Conservation (phyloP, 1,140 invertebrate genomes). For the Zaprionus taronus region DNA sequence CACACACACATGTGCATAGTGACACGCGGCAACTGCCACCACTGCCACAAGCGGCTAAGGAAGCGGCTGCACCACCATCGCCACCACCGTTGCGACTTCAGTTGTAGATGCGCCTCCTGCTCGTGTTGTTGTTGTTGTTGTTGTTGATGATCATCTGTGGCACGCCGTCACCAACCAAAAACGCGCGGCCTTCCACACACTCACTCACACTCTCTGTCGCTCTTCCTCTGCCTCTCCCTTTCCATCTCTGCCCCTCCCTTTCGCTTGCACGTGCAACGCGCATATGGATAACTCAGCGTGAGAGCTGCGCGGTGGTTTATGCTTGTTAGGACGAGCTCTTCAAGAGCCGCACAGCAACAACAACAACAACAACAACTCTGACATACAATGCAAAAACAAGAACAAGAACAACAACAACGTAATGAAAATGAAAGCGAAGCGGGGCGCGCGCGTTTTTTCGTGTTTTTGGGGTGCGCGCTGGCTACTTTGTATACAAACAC, state of each 20-base stretch:
- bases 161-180: constrained; percentile 74
- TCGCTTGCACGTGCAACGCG: not conserved
- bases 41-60: constrained; percentile 24
- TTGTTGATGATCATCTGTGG: constrained; percentile 68
- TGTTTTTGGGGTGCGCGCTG: constrained; percentile 46
- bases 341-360: constrained; percentile 42
- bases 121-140: constrained; percentile 26
- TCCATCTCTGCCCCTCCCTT: not conserved
- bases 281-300: constrained; percentile 43
- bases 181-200: constrained; percentile 70
- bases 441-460: constrained; percentile 29
- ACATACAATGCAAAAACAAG: constrained; percentile 24
- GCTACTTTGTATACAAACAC: constrained; percentile 52
- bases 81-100: constrained; percentile 4
- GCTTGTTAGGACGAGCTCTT: constrained; percentile 65
- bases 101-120: constrained; percentile 23
- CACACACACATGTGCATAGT: constrained; percentile 28
- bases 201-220: constrained; percentile 35
- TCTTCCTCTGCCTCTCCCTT: not conserved
- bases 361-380: constrained; percentile 9
- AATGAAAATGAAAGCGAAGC: constrained; percentile 11
- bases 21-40: constrained; percentile 53
- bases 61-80: constrained; percentile 18
- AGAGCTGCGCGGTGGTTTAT: constrained; percentile 71
- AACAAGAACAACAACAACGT: constrained; percentile 32